Evolutionary conservation across 2,797 vertebrate genomes (phyloP).

Genomic region (Lophura swinhoii): DNA sequence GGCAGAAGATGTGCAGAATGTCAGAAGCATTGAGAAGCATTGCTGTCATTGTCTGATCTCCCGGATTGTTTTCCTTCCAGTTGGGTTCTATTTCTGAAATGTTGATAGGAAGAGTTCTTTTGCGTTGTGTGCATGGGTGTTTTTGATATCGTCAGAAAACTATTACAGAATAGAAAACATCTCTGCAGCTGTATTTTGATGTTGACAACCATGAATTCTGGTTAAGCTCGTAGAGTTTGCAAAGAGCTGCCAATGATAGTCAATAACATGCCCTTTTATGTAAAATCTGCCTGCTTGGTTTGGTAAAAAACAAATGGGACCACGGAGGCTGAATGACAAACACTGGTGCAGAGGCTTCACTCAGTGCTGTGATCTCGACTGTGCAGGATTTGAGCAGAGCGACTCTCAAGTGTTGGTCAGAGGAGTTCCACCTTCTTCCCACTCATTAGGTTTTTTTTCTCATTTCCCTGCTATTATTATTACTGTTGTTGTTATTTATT

Average conservation of each 20-base stretch:
- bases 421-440: not conserved
- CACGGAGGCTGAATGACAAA: not conserved
- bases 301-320: conserved; percentile 4
- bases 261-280: conserved; percentile 39
- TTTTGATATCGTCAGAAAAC: not conserved
- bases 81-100: not conserved
- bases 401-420: not conserved
- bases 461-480: not conserved
- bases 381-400: not conserved
- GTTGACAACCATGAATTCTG: not conserved
- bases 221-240: not conserved
- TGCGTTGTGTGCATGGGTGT: not conserved
- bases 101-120: not conserved
- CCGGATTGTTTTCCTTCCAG: not conserved
- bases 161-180: not conserved
- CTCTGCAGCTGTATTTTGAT: not conserved
- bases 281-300: not conserved
- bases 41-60: conserved; percentile 34
- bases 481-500: not conserved
- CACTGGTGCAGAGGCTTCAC: not conserved
- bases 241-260: conserved; percentile 25
- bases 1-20: not conserved
- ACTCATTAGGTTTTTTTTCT: not conserved
- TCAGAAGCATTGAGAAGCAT: conserved; percentile 30
- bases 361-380: not conserved